Conservation (phyloP, 2,797 vertebrate genomes). For the Sitta carolinensis region DNA sequence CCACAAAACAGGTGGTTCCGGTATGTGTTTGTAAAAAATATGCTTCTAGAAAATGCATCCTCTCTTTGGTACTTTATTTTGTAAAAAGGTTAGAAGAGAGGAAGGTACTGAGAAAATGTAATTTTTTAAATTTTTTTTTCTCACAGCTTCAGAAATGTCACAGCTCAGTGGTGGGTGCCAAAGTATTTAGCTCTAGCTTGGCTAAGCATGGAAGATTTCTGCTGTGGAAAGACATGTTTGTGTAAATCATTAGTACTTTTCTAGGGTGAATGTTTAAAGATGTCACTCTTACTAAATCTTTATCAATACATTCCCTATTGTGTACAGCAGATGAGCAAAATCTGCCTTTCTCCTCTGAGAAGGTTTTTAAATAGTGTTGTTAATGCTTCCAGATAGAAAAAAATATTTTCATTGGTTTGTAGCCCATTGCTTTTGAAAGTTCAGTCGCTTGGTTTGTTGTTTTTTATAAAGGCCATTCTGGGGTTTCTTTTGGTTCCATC, state of each 20-base stretch:
- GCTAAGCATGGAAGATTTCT: background rate
- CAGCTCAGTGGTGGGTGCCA: background rate
- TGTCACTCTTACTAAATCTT: constrained; percentile 1
- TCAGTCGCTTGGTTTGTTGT: background rate
- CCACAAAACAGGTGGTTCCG: background rate
- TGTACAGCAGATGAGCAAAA: background rate
- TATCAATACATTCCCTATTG: constrained; percentile 8
- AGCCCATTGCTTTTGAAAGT: background rate
- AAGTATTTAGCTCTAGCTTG: background rate
- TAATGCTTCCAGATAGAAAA: background rate
- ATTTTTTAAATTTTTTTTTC: background rate
- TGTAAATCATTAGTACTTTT: background rate
- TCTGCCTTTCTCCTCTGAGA: background rate
- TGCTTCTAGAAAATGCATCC: background rate
- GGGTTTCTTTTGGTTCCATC: background rate
- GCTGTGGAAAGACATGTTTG: background rate
- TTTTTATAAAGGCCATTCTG: background rate
- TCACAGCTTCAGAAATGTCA: background rate
- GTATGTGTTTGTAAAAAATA: background rate
- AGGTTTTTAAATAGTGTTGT: background rate
- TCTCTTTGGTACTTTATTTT: background rate
- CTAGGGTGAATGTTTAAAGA: background rate
- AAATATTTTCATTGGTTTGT: constrained; percentile 20
- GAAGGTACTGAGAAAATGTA: background rate
- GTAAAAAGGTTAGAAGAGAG: background rate